These are phyloP conservation scores for Perca fluviatilis DNA, from an alignment of 2,113 vertebrate species.

Conservation along the genomic window DNA sequence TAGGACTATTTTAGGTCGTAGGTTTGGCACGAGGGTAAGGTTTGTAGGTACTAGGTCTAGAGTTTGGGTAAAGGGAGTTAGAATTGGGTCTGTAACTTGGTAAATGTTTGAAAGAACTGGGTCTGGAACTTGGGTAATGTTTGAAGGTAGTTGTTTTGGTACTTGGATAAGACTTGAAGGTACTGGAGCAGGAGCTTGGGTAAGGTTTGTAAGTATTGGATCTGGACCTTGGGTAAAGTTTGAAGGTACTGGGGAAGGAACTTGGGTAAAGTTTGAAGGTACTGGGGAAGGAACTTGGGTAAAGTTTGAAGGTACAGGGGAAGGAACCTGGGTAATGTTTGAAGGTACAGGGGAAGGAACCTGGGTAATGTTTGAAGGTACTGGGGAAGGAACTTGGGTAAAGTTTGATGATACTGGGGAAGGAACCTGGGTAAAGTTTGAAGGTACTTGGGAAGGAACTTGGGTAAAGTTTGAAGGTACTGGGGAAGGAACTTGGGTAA, in stretches of 20 bases:
- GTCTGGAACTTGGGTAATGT: not conserved
- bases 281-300: not conserved
- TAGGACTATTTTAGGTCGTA: not conserved
- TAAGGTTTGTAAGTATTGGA: not conserved
- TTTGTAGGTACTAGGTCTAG: not conserved
- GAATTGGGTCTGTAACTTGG: too few relatives aligned
- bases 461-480: conserved; percentile 2
- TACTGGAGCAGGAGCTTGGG: not conserved
- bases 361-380: not conserved
- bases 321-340: conserved; percentile 7
- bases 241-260: not conserved
- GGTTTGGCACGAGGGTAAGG: not conserved
- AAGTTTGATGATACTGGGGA: too few relatives aligned
- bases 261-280: not conserved
- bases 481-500: not conserved
- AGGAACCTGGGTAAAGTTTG: not conserved
- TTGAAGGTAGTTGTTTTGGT: not conserved
- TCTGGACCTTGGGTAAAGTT: not conserved
- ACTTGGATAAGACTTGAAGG: not conserved
- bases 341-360: not conserved
- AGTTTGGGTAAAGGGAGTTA: not conserved
- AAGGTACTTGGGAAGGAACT: not conserved
- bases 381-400: too few relatives aligned
- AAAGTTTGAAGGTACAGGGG: not conserved
- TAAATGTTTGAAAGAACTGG: not conserved